A percentile compares a stretch with the other conserved stretches of the same genome.
Evolutionary conservation across 2,797 vertebrate genomes (phyloP).

Genomic region (Eidolon dupreanum): DNA sequence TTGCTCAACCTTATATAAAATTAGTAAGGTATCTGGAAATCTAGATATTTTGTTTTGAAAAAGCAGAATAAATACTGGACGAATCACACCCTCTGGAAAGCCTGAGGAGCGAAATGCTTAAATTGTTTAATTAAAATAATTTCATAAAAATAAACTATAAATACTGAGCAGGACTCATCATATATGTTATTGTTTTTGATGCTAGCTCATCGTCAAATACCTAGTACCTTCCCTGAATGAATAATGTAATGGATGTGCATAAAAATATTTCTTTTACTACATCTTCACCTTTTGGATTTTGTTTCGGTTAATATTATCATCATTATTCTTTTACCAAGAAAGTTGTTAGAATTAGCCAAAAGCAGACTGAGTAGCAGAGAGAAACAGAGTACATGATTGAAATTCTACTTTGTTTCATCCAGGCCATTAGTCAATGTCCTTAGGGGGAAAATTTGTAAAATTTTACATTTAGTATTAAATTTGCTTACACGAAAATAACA

Average conservation of each 20-base stretch:
- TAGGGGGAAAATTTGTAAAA: not conserved
- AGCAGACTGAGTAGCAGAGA: not conserved
- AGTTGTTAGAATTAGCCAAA: not conserved
- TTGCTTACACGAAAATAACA: slow-evolving; percentile 34
- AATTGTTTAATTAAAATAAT: slow-evolving; percentile 1
- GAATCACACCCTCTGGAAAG: slow-evolving; percentile 21
- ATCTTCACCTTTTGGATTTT: not conserved
- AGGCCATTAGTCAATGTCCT: not conserved
- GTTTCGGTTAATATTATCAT: slow-evolving; percentile 13
- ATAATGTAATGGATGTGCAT: not conserved
- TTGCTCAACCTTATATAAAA: not conserved
- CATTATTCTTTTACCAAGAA: not conserved
- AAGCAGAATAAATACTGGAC: not conserved
- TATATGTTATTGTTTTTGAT: not conserved
- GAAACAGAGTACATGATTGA: not conserved
- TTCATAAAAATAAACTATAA: slow-evolving; percentile 24
- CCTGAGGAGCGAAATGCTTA: not conserved
- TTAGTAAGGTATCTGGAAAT: not conserved
- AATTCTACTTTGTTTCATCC: not conserved
- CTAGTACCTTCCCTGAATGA: not conserved
- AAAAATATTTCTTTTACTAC: not conserved
- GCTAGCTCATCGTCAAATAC: not conserved
- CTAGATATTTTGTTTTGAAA: not conserved
- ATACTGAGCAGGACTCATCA: not conserved
- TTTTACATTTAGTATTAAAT: slow-evolving; percentile 12